Conservation (phyloP, 2,797 vertebrate genomes). For the Cottoperca gobio region DNA sequence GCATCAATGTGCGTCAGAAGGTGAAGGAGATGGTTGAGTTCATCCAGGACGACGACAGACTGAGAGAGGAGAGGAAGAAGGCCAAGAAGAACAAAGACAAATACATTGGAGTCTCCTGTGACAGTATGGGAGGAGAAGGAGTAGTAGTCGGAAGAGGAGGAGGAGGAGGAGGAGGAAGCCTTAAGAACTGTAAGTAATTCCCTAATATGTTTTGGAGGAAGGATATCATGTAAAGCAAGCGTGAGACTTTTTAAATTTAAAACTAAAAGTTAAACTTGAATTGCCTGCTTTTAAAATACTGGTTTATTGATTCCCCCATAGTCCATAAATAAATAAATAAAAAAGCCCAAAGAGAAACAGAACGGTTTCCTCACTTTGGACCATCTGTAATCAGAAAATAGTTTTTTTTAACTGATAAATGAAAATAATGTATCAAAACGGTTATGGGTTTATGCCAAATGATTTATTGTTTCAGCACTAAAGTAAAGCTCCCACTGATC, state of each 20-base stretch:
- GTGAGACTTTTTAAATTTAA: not conserved
- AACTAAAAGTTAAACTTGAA: not conserved
- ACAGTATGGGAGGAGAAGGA: slow-evolving; percentile 86
- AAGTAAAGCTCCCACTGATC: not conserved
- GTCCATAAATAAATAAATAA: not conserved
- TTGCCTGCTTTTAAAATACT: not conserved
- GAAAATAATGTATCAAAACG: not conserved
- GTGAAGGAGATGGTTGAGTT: slow-evolving; percentile 99
- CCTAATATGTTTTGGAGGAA: not conserved
- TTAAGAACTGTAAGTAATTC: slow-evolving; percentile 88
- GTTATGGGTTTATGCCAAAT: not conserved
- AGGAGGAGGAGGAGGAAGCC: slow-evolving; percentile 71
- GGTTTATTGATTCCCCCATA: not conserved
- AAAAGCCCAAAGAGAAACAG: not conserved
- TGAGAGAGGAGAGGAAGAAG: slow-evolving; percentile 97
- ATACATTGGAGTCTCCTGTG: slow-evolving; percentile 96
- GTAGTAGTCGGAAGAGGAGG: slow-evolving; percentile 65
- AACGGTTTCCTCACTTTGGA: not conserved
- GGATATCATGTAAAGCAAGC: not conserved
- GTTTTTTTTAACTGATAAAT: not conserved
- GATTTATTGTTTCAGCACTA: not conserved
- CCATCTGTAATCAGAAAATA: not conserved
- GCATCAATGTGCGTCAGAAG: slow-evolving; percentile 98
- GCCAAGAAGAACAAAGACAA: slow-evolving; percentile 99
- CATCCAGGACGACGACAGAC: slow-evolving; percentile 95